Evolutionary conservation across 2,888 invertebrate genomes (phyloP).

Genomic region (Ptilodon capucinus): DNA sequence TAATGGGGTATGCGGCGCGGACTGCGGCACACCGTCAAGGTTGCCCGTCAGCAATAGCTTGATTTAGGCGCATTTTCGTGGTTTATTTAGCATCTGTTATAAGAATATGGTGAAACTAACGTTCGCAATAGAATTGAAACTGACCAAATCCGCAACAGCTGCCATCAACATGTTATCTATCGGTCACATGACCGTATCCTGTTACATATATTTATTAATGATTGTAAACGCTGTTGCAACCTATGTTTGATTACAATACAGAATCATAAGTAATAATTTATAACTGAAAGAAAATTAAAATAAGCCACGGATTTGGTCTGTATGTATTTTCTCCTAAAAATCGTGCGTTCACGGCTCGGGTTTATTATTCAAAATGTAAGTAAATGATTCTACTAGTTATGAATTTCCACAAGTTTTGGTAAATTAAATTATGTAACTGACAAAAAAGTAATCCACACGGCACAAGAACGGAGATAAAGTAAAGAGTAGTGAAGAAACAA

Average conservation of each 20-base stretch:
- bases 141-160: background rate
- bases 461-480: background rate
- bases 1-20: background rate
- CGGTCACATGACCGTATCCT: background rate
- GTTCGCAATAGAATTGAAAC: background rate
- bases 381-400: no score
- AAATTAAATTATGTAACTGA: background rate
- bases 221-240: background rate
- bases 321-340: no score
- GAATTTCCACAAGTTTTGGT: no score
- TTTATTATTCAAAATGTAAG: no score
- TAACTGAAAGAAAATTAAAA: no score
- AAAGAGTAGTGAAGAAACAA: slow-evolving; percentile 3
- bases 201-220: background rate
- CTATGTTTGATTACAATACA: no score
- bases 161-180: background rate
- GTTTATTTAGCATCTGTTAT: background rate
- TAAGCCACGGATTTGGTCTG: no score
- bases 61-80: background rate
- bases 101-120: background rate
- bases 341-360: no score
- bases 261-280: no score
- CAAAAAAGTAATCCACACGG: background rate
- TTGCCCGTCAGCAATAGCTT: background rate
- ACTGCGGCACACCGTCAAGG: background rate